Base-by-base conservation (phyloP, 2,888 invertebrate genomes). In the Notodonta ziczac region DNA sequence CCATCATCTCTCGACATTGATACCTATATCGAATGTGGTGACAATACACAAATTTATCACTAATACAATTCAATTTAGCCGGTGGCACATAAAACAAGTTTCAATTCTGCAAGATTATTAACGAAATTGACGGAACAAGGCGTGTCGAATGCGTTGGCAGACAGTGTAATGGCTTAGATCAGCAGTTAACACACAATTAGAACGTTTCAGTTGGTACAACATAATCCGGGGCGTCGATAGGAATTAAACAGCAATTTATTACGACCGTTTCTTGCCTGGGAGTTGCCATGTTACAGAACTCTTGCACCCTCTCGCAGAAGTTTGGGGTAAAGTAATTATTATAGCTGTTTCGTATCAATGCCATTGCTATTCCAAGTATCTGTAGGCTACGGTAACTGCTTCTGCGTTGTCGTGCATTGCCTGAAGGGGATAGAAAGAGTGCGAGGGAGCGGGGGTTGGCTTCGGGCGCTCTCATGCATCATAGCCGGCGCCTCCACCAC, bases 51-150 rank as follows among this genome's bases (percentile, higher is more conserved):
- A n/a, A 46, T 46, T 46, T 46, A n/a, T 46, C 5, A n/a, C 46
- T 46, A 13, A 46, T 46, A 68, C 70, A 62, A 73, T 69, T 72
- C 66, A 75, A 70, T 75, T 74, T 66, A 58, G 65, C 70, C 57
- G 59, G 42, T 59, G 58, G 69, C 61, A 65, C 52, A 69, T 67
- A 71, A 60, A 69, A 61, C 63, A 58, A 58, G 56, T 24, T 42
- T 58, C 66, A 71, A 63, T 64, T 68, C 66, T 67, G 68, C 62
- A 68, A 76, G 66, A 73, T 76, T 72, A 72, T 76, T 76, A 64
- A 67, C 66, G 64, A 70, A 76, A 75, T 75, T 75, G 73, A 65
- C 65, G 62, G 61, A 76, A 76, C 67, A 73, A 73, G 32, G 68
- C 75, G 70, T 70, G 60, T 63, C 76, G 46, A 76, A 76, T 74